Evolutionary conservation across 2,888 invertebrate genomes (phyloP).

Genomic region (Cryptus armator): DNA sequence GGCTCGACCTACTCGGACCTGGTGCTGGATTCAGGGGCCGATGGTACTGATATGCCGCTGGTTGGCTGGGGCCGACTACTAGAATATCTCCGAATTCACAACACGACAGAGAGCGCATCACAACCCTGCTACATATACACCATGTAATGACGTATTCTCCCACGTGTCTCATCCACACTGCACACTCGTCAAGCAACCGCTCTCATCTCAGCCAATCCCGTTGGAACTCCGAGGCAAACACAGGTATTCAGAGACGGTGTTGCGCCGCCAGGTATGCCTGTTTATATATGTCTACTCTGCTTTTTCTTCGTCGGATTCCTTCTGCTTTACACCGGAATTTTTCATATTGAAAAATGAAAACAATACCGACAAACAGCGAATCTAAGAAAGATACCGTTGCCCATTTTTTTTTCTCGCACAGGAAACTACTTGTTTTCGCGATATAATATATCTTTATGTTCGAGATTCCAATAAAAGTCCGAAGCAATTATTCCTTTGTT

Average conservation of each 20-base stretch:
- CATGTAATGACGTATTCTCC: slow-evolving; percentile 46
- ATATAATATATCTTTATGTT: not conserved
- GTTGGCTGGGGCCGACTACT: slow-evolving; percentile 50
- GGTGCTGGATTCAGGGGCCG: slow-evolving; percentile 50
- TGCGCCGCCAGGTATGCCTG: slow-evolving; percentile 62
- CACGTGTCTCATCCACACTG: slow-evolving; percentile 43
- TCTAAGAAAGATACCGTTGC: not conserved
- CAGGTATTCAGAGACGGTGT: slow-evolving; percentile 49
- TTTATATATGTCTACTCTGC: slow-evolving; percentile 54
- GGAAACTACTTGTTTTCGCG: not conserved
- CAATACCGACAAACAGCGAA: too few species aligned
- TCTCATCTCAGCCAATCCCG: slow-evolving; percentile 52
- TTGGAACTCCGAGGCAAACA: slow-evolving; percentile 32
- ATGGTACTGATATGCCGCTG: slow-evolving; percentile 39
- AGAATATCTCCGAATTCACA: slow-evolving; percentile 62
- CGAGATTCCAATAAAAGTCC: not conserved
- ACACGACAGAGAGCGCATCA: slow-evolving; percentile 38
- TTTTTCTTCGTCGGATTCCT: slow-evolving; percentile 25
- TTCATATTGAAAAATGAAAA: too few species aligned
- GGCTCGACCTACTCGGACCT: slow-evolving; percentile 60
- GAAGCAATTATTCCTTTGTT: not conserved
- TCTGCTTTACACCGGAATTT: not conserved
- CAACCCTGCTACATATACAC: slow-evolving; percentile 10
- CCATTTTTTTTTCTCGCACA: not conserved
- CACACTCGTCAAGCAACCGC: slow-evolving; percentile 57